phyloP scores from a whole-genome alignment of 1,140 invertebrate species.

The Ridgeia piscesae region DNA sequence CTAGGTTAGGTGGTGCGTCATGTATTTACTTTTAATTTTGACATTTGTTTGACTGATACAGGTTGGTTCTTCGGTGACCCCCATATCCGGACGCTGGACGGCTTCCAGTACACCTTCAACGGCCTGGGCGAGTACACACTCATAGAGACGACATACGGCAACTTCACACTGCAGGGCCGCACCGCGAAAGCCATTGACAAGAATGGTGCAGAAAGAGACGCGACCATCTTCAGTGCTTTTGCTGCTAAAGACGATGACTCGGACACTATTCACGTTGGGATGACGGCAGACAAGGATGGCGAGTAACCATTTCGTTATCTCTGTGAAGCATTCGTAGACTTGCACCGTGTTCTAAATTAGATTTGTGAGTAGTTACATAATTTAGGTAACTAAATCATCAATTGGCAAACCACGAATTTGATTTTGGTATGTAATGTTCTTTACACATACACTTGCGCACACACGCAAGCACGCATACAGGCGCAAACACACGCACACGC shows the following conservation, averaged over 20 bases:
- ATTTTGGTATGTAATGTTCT: no score
- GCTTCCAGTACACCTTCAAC: conserved; percentile 29
- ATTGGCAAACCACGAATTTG: no score
- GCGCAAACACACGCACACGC: no score
- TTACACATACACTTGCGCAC: no score
- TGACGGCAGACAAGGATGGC: background rate
- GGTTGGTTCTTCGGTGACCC: conserved; percentile 26
- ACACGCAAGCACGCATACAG: no score
- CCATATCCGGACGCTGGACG: conserved; percentile 28
- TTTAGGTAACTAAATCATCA: background rate
- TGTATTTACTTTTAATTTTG: background rate
- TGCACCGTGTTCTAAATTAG: background rate
- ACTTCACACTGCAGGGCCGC: background rate
- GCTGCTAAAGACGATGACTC: background rate
- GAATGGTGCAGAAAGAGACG: background rate
- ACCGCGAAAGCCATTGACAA: conserved; percentile 10
- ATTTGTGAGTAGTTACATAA: background rate
- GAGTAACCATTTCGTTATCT: background rate
- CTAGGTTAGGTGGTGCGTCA: no score
- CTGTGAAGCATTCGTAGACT: background rate
- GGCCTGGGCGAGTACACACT: conserved; percentile 28
- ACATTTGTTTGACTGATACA: conserved; percentile 10
- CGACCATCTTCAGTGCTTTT: conserved; percentile 17
- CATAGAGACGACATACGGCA: conserved; percentile 12
- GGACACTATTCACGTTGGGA: background rate